Base-by-base conservation (phyloP, 2,888 invertebrate genomes). In the Netelia inedita region DNA sequence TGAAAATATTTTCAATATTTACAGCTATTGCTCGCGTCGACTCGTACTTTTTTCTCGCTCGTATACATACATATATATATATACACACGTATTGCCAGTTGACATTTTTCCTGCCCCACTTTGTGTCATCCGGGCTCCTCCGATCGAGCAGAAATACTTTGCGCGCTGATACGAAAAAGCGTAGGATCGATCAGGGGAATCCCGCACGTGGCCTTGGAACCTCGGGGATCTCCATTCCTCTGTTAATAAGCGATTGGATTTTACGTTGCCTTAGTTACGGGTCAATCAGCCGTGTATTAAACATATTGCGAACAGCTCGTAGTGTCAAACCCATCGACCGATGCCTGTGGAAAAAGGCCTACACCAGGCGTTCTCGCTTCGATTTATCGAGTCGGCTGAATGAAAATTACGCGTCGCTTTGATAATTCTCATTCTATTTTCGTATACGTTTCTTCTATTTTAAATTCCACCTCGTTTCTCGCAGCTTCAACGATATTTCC, bases 171-270 rank as follows among this genome's bases (percentile, higher is more conserved):
- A 55, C 19, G 57, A 35, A 65, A 79, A 75, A 55, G 57, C 16
- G 68, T 59, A 16, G 35, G 50, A 74, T 80, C 79, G 80, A 80
- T 72, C 72, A 21, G 53, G 53, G 41, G 74, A 68, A 68, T 46
- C 66, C 79, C 71, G 50, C 50, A 57, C 10, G 61, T 43, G 76
- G 41, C 75, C 83, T 83, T 72, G 75, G 66, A 53, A 61, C 21
- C 28, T 21, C 65, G 75, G 71, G 46, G 74, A 79, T 75, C 74
- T 43, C 28, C 65, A 72, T 66, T 66, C 83, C 75, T 79, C 57
- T 75, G 79, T 50, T 65, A 59, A 71, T 57, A 28, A 46, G 55
- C 71, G 46, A 78, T 50, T 66, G 61, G 68, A 57, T 61, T 61
- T 50, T 35, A 59, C 66, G 68, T 74, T 79, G 50, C 65, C 76